Conservation (phyloP, 2,113 vertebrate genomes). For the Takifugu bimaculatus region DNA sequence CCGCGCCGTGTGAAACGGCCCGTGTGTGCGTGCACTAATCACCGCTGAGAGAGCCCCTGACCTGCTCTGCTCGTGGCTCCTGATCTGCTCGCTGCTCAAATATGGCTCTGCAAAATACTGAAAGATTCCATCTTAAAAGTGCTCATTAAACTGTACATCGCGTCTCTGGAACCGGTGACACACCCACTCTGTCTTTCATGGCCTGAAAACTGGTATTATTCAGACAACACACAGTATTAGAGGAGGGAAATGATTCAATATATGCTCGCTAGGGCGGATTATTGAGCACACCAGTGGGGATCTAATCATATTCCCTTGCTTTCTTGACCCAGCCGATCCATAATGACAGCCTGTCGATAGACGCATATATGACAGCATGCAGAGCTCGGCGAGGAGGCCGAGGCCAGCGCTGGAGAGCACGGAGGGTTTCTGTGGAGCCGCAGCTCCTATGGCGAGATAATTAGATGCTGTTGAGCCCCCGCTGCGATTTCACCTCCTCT, state of each 20-base stretch:
- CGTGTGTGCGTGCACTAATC: slow-evolving; percentile 40
- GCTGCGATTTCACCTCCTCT: slow-evolving; percentile 27
- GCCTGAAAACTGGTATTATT: background rate
- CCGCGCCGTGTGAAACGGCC: slow-evolving; percentile 16
- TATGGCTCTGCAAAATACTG: no score
- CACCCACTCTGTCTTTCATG: background rate
- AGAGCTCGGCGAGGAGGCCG: slow-evolving; percentile 33
- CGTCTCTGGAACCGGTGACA: background rate
- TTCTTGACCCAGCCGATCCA: slow-evolving; percentile 35
- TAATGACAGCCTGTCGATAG: slow-evolving; percentile 30
- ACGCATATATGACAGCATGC: slow-evolving; percentile 32
- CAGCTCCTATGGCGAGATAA: slow-evolving; percentile 56
- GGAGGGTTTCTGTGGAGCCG: slow-evolving; percentile 57
- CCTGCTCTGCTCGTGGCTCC: background rate
- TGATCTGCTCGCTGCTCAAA: no score
- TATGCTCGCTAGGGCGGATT: slow-evolving; percentile 11
- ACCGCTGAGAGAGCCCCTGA: slow-evolving; percentile 12
- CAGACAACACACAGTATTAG: background rate
- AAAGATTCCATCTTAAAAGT: no score
- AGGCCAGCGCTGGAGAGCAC: slow-evolving; percentile 22
- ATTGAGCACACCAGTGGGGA: slow-evolving; percentile 20
- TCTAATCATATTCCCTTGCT: slow-evolving; percentile 37
- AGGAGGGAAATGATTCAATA: background rate
- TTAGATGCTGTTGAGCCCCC: slow-evolving; percentile 59
- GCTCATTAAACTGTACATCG: no score